Base-by-base conservation (phyloP, 2,888 invertebrate species). In the Tolmerus cingulatus region DNA sequence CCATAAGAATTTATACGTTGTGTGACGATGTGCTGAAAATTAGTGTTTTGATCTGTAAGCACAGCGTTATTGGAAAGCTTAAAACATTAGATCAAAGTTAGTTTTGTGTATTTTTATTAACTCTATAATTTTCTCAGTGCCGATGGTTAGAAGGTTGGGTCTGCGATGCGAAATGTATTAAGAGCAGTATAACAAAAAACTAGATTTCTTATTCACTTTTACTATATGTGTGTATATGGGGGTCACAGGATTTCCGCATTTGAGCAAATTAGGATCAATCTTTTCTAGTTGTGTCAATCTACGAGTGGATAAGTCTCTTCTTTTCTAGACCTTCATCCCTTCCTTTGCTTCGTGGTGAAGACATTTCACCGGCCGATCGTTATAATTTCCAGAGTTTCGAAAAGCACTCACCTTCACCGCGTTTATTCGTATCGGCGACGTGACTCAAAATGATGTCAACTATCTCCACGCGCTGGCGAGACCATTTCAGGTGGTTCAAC, bases 401-500 rank as follows among this genome's bases (percentile, higher is more conserved):
- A 23, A 81, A 81, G 66, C 37, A 66, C 66, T 84, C 84, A 84
- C 84, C 84, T 84, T 84, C 84, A 84, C 84, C 84, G 84, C 16
- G 74, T 84, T 84, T 66, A 74, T 66, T 84, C 37, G 66, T 57
- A 40, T 40, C 40, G 37, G 40, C 84, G 66, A 84, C 84, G 84
- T 84, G 84, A 66, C 74, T 86, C 14, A 76, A 88, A 88, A 85
- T 74, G 87, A 87, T 88, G 88, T 87, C 88, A 88, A 78, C 57
- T 43, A 74, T 87, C 85, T 85, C 87, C 88, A 87, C 87, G 87
- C 87, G 87, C 76, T 74, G 46, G 79, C 37, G 82, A 34, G 85
- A 79, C 82, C 88, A 85, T 87, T 85, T 78, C 88, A 87, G 87
- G 88, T 87, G 88, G 74, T 87, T 87, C 85, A 87, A 87, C 87